phyloP scores from a whole-genome alignment of 2,797 vertebrate species.

The Cephalopachus bancanus region DNA sequence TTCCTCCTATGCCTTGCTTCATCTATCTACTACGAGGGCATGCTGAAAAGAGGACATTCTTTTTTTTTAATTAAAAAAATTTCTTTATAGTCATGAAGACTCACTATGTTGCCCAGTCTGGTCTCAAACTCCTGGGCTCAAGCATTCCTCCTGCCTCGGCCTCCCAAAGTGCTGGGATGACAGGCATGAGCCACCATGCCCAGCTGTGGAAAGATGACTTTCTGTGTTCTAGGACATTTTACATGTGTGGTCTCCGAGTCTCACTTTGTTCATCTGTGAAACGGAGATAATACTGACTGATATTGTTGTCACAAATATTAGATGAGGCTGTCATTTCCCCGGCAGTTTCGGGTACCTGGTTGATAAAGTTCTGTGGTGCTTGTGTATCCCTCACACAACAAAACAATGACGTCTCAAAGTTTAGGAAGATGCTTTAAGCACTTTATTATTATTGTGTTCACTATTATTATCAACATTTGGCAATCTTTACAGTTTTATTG shows the following conservation, averaged over 20 bases:
- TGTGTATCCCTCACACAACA: rapidly evolving
- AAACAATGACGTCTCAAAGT: not conserved
- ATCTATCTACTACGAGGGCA: rapidly evolving
- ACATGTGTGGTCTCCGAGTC: not conserved
- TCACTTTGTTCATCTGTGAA: not conserved
- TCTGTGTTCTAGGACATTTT: slow-evolving; percentile 28
- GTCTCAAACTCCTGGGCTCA: too few species aligned
- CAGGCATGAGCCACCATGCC: too few species aligned
- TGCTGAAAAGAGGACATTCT: not conserved
- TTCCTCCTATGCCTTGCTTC: not conserved
- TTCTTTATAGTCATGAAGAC: too few species aligned
- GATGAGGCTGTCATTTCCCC: not conserved
- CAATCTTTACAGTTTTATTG: not conserved
- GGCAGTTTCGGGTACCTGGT: not conserved
- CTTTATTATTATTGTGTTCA: not conserved
- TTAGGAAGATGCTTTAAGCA: not conserved
- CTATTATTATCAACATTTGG: not conserved
- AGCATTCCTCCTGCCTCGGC: too few species aligned
- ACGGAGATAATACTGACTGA: rapidly evolving
- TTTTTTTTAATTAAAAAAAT: too few species aligned
- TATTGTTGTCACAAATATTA: not conserved
- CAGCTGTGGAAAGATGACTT: not conserved
- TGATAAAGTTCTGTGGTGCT: not conserved
- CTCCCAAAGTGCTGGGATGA: too few species aligned
- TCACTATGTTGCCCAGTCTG: too few species aligned